Evolutionary conservation across 2,797 vertebrate species (phyloP), one percentile per base, ranked within the genome.

Genomic region (Pyrrhura leucotis): DNA sequence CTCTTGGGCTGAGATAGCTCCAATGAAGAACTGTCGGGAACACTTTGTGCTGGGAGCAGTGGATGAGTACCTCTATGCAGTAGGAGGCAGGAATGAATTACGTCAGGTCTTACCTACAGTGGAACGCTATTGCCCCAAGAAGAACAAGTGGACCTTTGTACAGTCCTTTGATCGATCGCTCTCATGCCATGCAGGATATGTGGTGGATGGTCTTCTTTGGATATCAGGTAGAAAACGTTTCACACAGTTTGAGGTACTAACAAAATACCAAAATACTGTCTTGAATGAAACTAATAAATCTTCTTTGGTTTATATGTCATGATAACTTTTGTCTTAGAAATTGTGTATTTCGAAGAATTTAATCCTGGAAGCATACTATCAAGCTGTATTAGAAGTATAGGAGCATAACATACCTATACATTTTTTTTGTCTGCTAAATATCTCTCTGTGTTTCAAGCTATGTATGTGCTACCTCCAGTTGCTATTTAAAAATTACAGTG

Each of bases 21-120:
- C 99, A 1, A 99, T 99, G 99, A 99, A 99, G 97, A 99, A 99
- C 72, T 99, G 99, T 93, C 98, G 99, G 79, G 99, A 99, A 73
- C 99, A 99, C 96, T 99, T 99, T 94, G 98, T 99, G 42, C 98
- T 99, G 94, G 99, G 99, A 14, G 98, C 98, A 8, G 96, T 99
- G 97, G 99, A 98, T 3, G 98, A 99, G 83, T 99, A 98, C 96
- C 98, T 99, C 75, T 99, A 99, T 35, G 99, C 99, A 0, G 99
- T 98, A 1, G 99, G 99, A 25, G 99, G 99, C 83, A 98, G 99
- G 61, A 99, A 99, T 5, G 99, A 99, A 88, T 97, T 99, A 92
- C 98, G 99, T 19, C 99, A 99, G 93, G 99, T 99, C 76, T 96
- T 99, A 91, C 99, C 99, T 20, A 99, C 99, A 0, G 99, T 99